Evolutionary conservation across 2,113 vertebrate species (phyloP), one percentile per base, ranked within the genome.

Genomic region (Regulus satrapa): DNA sequence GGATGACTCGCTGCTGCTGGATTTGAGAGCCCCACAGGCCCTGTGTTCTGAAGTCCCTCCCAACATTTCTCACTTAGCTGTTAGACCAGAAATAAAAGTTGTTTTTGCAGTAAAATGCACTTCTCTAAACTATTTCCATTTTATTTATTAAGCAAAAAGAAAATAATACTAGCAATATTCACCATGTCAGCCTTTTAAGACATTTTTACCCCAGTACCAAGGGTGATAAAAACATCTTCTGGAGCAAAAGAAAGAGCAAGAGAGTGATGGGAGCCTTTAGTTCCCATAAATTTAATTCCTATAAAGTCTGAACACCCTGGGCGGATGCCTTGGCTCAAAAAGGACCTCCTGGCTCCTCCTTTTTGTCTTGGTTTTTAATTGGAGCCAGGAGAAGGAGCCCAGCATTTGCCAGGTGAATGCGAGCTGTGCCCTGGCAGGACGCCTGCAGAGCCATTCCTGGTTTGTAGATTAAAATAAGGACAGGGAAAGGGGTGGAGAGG

Each of bases 401-500:
- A 2, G 88, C 92, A 20, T 76, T 91, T 95, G 84, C 89, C 95
- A 95, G 88, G 93, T 95, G 92, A 74, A 74, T 3, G 85, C 69
- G 12, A 87, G 83, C 93, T 94, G 83, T 85, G 32, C 80, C 83
- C 94, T 95, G 96, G 94, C 94, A 76, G 79, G 48, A 6, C 5
- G 74, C 96, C 87, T 90, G 49, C 82, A 92, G 88, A 52, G 32
- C 75, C 72, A 92, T 89, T 94, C 56, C 79, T 96, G 78, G 34
- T 82, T 88, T 92, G 66, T 75, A 92, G 91, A 97, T 94, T 94
- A 95, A 94, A 86, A 75, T 49, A 59, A 72, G 64, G 92, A 92
- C 79, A 51, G 66, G 32, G 51, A 21, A 85, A 62, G 8, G 69
- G 87, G 51, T 55, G 90, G 82, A 64, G 81, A 73, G 61, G 87